Evolutionary conservation across 2,113 vertebrate genomes (phyloP), one percentile per base, ranked within the genome.

Genomic region (Myotis davidii): DNA sequence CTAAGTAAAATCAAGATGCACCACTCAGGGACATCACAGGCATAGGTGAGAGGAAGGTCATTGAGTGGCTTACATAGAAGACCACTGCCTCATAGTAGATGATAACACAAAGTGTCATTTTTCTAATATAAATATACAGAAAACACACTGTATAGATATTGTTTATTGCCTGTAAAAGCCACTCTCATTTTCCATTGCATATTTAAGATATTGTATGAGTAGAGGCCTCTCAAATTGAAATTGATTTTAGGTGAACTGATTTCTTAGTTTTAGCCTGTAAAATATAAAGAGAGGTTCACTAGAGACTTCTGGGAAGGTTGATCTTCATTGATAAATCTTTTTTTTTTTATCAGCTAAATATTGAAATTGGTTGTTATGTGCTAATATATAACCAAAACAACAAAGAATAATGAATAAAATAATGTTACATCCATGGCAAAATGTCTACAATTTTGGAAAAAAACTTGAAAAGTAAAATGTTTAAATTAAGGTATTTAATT

Each of bases 381-480:
- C 5, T 25, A 89, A 70, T 23, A 81, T 2, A 78, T 88, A 73
- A 82, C 3, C 29, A 79, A 18, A 50, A 73, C n/a, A 81, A 9
- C 64, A 32, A 84, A 2, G 3, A 78, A 39, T 70, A 50, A 45
- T 48, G 16, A 76, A 93, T 42, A 48, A 78, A 78, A 76, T 2
- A 90, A 65, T 78, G 23, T 61, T 93, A 25, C 83, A 34, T 90
- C 0, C 4, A 5, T 81, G 50, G 29, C 3, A 84, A 84, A 39
- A 77, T 59, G 48, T 86, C 48, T 83, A 93, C 2, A 73, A 67
- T 52, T 91, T 84, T 86, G 50, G 65, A 29, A 95, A 76, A 59
- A 50, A 65, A 59, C 5, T 56, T 92, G 11, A 73, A 96, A 83
- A 37, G 16, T 21, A 94, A 85, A 21, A 72, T n/a, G 12, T 27